A percentile compares a stretch with the other conserved stretches of the same genome.
phyloP scores from a whole-genome alignment of 1,140 invertebrate genomes.

The Onthophagus taurus region DNA sequence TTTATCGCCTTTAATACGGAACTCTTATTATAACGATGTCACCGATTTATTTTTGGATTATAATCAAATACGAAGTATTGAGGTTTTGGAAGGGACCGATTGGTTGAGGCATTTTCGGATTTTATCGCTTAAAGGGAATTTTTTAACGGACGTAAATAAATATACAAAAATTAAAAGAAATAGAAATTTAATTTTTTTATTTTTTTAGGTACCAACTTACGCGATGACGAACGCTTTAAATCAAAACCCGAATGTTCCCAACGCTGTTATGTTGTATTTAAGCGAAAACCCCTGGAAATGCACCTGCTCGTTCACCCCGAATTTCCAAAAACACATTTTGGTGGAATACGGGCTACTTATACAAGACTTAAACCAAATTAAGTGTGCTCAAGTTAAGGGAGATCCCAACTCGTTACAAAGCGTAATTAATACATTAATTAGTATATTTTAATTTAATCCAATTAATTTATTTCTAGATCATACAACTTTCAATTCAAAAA shows the following conservation, averaged over 20 bases:
- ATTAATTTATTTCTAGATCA: constrained; percentile 48
- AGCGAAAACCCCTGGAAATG: constrained; percentile 74
- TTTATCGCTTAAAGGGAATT: constrained; percentile 62
- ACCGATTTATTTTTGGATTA: constrained; percentile 67
- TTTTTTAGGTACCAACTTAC: constrained; percentile 60
- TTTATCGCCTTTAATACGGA: constrained; percentile 46
- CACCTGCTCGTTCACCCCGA: constrained; percentile 66
- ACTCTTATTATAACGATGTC: constrained; percentile 53
- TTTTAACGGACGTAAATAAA: constrained; percentile 51
- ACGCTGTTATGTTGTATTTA: constrained; percentile 47
- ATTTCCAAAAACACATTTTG: constrained; percentile 54
- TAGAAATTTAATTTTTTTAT: constrained; percentile 1
- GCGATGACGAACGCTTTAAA: constrained; percentile 67
- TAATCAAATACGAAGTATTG: constrained; percentile 60
- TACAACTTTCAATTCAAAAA: constrained; percentile 53
- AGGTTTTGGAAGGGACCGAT: constrained; percentile 60
- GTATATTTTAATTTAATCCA: neutral
- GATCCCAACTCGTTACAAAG: constrained; percentile 50
- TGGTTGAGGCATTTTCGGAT: constrained; percentile 68
- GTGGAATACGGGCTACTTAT: constrained; percentile 61
- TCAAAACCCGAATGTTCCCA: constrained; percentile 56
- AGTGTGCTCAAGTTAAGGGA: constrained; percentile 46
- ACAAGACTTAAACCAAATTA: constrained; percentile 55
- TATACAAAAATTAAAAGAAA: neutral
- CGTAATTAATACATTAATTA: constrained; percentile 35